These are phyloP conservation scores for Nesoenas mayeri DNA, from an alignment of 2,113 vertebrate species.

Conservation along the genomic window DNA sequence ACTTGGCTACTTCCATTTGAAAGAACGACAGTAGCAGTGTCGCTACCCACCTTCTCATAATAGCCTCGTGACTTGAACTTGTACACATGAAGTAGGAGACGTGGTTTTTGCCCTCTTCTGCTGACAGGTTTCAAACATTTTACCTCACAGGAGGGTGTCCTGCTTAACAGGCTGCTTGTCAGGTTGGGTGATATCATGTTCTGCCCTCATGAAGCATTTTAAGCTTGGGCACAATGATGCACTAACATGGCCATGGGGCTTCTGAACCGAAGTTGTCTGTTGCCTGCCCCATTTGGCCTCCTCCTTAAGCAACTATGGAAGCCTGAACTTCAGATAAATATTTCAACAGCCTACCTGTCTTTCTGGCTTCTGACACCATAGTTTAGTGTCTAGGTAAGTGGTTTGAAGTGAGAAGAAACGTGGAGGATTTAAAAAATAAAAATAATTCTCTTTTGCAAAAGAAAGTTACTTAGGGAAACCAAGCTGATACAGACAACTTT, in stretches of 20 bases:
- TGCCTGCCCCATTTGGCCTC: not conserved
- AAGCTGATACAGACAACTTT: not conserved
- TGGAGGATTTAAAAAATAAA: not conserved
- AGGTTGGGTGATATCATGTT: not conserved
- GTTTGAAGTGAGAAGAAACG: not conserved
- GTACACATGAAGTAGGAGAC: not conserved
- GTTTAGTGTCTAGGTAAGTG: not conserved
- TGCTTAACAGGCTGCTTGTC: not conserved
- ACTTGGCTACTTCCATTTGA: not conserved
- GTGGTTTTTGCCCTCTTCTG: not conserved
- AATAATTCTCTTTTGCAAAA: not conserved
- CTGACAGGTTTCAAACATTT: not conserved
- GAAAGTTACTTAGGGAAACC: not conserved
- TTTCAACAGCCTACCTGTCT: not conserved
- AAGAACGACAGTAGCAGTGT: not conserved
- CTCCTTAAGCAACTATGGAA: not conserved
- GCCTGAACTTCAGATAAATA: not conserved
- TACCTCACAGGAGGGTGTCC: not conserved
- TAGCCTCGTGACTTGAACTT: not conserved
- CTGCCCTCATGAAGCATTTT: not conserved
- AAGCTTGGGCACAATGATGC: not conserved
- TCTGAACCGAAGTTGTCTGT: not conserved
- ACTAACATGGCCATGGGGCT: not conserved
- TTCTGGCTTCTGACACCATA: not conserved
- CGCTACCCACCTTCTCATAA: not conserved